phyloP scores from a whole-genome alignment of 2,113 vertebrate genomes.

The Crotalus tigris region DNA sequence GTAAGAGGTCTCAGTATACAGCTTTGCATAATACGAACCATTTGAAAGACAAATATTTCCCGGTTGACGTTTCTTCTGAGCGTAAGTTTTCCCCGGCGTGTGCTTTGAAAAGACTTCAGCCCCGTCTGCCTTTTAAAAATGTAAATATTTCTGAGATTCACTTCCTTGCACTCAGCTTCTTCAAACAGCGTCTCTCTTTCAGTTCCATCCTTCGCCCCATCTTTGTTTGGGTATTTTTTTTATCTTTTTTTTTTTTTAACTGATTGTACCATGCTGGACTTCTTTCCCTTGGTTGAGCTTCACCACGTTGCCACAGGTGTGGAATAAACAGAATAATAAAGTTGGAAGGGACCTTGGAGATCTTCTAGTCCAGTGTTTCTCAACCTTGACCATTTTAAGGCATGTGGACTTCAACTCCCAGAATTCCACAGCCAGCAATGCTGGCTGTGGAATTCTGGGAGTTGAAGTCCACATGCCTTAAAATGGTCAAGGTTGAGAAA shows the following conservation, averaged over 20 bases:
- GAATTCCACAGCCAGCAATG: no score
- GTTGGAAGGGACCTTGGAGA: not conserved
- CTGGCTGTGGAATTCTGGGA: no score
- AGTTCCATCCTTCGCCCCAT: not conserved
- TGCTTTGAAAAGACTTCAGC: not conserved
- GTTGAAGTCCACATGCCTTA: no score
- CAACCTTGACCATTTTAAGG: no score
- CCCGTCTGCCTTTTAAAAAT: not conserved
- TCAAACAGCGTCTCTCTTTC: not conserved
- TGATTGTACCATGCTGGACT: not conserved
- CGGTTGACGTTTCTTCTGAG: not conserved
- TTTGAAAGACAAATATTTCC: not conserved
- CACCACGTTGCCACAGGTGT: not conserved
- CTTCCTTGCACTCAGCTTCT: not conserved
- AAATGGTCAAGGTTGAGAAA: no score
- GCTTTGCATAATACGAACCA: not conserved
- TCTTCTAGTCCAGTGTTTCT: not conserved
- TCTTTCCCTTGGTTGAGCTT: not conserved
- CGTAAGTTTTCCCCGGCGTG: not conserved
- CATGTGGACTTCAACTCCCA: no score
- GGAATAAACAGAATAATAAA: not conserved
- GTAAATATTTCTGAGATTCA: not conserved
- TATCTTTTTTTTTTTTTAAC: not conserved
- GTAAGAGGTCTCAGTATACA: not conserved
- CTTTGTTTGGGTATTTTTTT: not conserved